phyloP scores from a whole-genome alignment of 2,113 vertebrate species.

The Neopipo cinnamomea region DNA sequence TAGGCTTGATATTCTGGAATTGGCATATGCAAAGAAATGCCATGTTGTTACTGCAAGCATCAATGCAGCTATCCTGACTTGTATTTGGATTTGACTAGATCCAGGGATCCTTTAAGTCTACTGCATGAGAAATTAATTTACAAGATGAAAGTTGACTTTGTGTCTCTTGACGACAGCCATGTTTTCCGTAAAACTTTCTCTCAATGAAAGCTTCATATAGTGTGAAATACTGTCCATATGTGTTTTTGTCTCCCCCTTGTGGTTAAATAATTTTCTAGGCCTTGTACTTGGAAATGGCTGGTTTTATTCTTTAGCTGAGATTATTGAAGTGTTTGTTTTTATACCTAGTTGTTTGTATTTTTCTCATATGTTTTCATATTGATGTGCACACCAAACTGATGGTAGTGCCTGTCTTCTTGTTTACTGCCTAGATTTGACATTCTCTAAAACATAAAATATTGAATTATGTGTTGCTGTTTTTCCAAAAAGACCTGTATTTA shows the following conservation, averaged over 20 bases:
- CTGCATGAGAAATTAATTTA: not conserved
- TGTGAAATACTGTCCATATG: not conserved
- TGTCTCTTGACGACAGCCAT: not conserved
- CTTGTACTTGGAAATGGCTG: not conserved
- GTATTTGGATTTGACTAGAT: not conserved
- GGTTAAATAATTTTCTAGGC: not conserved
- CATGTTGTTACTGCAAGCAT: not conserved
- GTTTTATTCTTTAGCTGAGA: not conserved
- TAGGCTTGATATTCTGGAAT: not conserved
- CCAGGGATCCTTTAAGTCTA: not conserved
- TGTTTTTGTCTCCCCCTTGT: slow-evolving; percentile 48
- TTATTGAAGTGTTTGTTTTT: not conserved
- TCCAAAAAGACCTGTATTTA: not conserved
- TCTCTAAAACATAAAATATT: not conserved
- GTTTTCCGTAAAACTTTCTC: not conserved
- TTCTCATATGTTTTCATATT: not conserved
- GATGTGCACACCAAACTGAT: not conserved
- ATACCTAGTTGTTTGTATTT: not conserved
- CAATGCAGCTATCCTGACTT: not conserved
- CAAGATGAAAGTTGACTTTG: not conserved
- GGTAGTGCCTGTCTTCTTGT: not conserved
- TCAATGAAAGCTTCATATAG: not conserved
- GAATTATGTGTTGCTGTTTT: not conserved
- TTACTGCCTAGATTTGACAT: not conserved
- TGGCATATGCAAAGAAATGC: not conserved